A percentile compares a stretch with the other conserved stretches of the same genome.
Evolutionary conservation across 2,113 vertebrate species (phyloP).

Genomic region (Clarias batrachus): DNA sequence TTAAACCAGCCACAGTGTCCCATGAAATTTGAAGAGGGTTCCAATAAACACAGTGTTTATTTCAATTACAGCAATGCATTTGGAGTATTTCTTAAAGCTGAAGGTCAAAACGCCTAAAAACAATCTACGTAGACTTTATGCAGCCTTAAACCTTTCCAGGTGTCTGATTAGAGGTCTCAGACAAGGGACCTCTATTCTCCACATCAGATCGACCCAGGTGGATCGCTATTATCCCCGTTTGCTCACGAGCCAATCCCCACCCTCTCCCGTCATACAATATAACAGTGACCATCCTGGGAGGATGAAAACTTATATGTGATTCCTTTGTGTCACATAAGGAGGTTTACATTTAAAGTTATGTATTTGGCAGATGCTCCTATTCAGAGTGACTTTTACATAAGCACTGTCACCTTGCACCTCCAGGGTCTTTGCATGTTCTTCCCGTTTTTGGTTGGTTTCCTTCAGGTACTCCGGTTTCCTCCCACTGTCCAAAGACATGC

Average conservation of each 20-base stretch:
- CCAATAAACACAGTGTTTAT: not conserved
- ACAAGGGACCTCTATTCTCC: not conserved
- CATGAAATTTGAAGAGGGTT: not conserved
- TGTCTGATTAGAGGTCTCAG: not conserved
- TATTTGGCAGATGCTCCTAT: too few species aligned
- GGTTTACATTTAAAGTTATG: not conserved
- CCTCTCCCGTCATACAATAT: not conserved
- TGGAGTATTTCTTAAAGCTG: not conserved
- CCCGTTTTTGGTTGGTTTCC: too few species aligned
- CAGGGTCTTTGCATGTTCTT: too few species aligned
- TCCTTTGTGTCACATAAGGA: not conserved
- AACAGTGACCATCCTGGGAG: not conserved
- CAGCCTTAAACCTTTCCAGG: not conserved
- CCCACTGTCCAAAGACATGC: too few species aligned
- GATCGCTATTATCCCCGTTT: too few species aligned
- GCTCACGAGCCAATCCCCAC: not conserved
- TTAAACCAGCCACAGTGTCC: slow-evolving; percentile 3
- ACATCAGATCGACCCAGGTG: too few species aligned
- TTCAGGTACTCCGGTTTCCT: too few species aligned
- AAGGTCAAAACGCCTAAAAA: not conserved
- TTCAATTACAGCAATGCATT: not conserved
- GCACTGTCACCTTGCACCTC: too few species aligned
- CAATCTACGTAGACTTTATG: too few species aligned
- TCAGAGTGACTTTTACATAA: too few species aligned
- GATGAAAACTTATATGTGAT: not conserved